Base-by-base conservation (phyloP, 2,797 vertebrate genomes). In the Catharus ustulatus region DNA sequence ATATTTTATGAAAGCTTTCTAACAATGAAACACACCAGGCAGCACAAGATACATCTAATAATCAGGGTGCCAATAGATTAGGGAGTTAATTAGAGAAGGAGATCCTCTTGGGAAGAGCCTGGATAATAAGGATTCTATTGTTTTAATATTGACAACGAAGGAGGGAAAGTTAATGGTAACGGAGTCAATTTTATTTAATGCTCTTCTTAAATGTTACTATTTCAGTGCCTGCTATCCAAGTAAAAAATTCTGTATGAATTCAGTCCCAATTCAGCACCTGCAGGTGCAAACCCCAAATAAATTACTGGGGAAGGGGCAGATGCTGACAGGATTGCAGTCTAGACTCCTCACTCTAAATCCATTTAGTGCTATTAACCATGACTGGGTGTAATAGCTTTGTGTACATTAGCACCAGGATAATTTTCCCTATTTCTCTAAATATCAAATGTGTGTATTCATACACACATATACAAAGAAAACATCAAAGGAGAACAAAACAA, bases 291-390 rank as follows among this genome's bases (percentile, higher is more conserved):
- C 30, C 48, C 78, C 89, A 96, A 96, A 97, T 92, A 93, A 96
- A 95, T 95, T 89, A 94, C 89, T 87, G 69, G 68, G 79, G 57
- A 96, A 94, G 82, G 92, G 96, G 94, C 96, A 97, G 95, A 94
- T 96, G 94, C 94, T 96, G 94, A 96, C 95, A 96, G 92, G 88
- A 96, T 93, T 95, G 93, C 82, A 93, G 97, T 96, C 96, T 96
- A 96, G 96, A 93, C 95, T 96, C 77, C 54, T 96, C 89, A 93
- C 95, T 97, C 92, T 95, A 97, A 97, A 97, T 97, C 96, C 96
- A 95, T 95, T 97, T 97, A 96, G 89, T 96, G 92, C 89, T 94
- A 96, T 97, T 97, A 96, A 96, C 95, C 96, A 94, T 96, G 94
- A 96, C 95, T 96, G 95, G 69, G 84, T 95, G 81, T 93, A 97